Evolutionary conservation across 92 coral and sea anemone species (phyloP).

Genomic region (Epizoanthus scotinus): DNA sequence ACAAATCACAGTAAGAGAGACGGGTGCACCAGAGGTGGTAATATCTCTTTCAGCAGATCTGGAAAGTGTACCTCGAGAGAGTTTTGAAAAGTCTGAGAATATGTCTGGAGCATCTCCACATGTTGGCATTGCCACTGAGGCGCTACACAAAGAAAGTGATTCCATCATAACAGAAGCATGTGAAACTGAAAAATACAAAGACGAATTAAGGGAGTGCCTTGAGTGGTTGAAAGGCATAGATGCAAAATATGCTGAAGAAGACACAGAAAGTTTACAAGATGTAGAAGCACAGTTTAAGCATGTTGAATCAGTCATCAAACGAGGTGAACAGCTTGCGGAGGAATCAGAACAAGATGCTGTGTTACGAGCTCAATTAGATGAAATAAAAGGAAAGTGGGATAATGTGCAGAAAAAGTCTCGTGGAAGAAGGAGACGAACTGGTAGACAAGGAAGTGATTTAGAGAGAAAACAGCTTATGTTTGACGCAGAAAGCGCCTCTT

Average conservation of each 20-base stretch:
- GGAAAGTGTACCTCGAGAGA: background rate
- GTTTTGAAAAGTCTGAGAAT: background rate
- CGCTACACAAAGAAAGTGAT: slow-evolving; percentile 2
- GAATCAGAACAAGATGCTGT: slow-evolving; percentile 38
- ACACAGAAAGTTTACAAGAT: slow-evolving; percentile 41
- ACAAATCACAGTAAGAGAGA: background rate
- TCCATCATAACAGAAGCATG: background rate
- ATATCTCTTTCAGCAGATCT: background rate
- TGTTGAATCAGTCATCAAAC: slow-evolving; percentile 55
- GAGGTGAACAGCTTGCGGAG: slow-evolving; percentile 47
- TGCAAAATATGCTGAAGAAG: slow-evolving; percentile 43
- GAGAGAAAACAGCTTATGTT: slow-evolving; percentile 65
- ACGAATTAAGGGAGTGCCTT: slow-evolving; percentile 47
- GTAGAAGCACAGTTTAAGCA: slow-evolving; percentile 46
- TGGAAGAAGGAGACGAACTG: slow-evolving; percentile 49
- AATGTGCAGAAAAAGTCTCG: slow-evolving; percentile 54
- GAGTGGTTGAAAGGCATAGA: slow-evolving; percentile 43
- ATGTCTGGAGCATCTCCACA: background rate
- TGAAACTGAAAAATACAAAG: slow-evolving; percentile 31
- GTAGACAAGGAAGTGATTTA: slow-evolving; percentile 60
- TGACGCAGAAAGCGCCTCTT: slow-evolving; percentile 50
- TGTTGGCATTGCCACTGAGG: background rate
- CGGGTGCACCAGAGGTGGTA: background rate
- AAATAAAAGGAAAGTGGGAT: slow-evolving; percentile 59
- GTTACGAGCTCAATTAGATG: slow-evolving; percentile 50